Evolutionary conservation across 2,888 invertebrate species (phyloP), one percentile per base, ranked within the genome.

Genomic region (Lasioglossum vierecki): DNA sequence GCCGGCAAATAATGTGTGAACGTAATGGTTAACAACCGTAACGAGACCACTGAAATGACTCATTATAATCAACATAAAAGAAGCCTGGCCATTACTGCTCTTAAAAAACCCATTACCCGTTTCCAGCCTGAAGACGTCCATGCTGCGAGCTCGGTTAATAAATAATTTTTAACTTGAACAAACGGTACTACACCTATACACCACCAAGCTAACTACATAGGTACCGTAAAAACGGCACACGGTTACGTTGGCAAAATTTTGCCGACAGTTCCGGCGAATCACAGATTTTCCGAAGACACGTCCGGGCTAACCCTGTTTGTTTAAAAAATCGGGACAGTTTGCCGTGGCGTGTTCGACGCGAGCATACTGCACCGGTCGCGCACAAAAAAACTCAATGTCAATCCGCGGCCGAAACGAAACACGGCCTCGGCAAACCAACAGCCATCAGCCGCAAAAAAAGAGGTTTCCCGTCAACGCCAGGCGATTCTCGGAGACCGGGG

Each of bases 351-450:
- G 63, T 30, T 15, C 63, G 63, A 57, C 63, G 63, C 30, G 63
- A 30, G 30, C 63, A 35, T 63, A 30, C 30, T 35, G 63, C 30
- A n/a, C 11, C 57, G 57, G 3, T n/a, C n/a, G 22, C 22, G 63
- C 63, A 30, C 63, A 63, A 63, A 63, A 63, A 63, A 63, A 63
- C 63, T 63, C 26, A 63, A 30, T 26, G 63, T 39, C 66, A 35
- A 66, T 11, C 41, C 70, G 39, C n/a, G 39, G 70, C 70, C 66
- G n/a, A 22, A 70, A 41, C 70, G 70, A n/a, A 39, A 70, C 70
- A 39, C 70, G 41, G 18, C 18, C 39, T 18, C 22, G 68, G 39
- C 68, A 13, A 70, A 70, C 41, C 70, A 41, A 41, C 39, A 22
- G 41, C 70, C 70, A 70, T 70, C 70, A 41, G 70, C 41, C 70